Base-by-base conservation (phyloP, 2,888 invertebrate species). In the Druceiella hillmani region DNA sequence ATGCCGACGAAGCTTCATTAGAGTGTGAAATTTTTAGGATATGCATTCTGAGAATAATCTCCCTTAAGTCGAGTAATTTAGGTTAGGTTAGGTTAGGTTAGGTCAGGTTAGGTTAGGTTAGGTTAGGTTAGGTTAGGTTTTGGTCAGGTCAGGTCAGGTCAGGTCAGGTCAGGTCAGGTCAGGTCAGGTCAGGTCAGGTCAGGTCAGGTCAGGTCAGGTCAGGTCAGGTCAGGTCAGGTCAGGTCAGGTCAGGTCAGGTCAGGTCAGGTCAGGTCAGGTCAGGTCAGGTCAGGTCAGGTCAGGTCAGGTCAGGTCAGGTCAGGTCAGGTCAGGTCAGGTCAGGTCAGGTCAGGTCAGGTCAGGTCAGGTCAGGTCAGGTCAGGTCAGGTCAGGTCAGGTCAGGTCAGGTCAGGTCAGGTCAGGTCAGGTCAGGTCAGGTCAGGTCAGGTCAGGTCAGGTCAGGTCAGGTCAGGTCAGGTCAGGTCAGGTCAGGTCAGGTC, bases 181-280 rank as follows among this genome's bases (percentile, higher is more conserved):
- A 44, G 42, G 41, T 41, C 32, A 44, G 42, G 41, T 41, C 31
- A 44, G 42, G 41, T 41, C 32, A 44, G 42, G 41, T 41, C 32
- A 44, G 42, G 41, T 41, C 32, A 38, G 42, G 41, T 41, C 40
- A 44, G 42, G 41, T 41, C 40, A 44, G 42, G 41, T 41, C 40
- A 44, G 42, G 41, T 43, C 40, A 44, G 42, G 41, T 41, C 40
- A 44, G 42, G 41, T 41, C 40, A 44, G 42, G 41, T 41, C 40
- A 44, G 42, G 41, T 41, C 40, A 44, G 42, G 41, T 41, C 40
- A 44, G 42, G 41, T 41, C 40, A 44, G 42, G 41, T 41, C 40
- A 44, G 42, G 41, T 41, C 40, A 44, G 42, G 41, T 41, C 40
- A 44, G 42, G 41, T 41, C 40, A 44, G 42, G 41, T 41, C 40